Conservation (phyloP, 2,888 invertebrate genomes). For the Sphaerophoria taeniata region DNA sequence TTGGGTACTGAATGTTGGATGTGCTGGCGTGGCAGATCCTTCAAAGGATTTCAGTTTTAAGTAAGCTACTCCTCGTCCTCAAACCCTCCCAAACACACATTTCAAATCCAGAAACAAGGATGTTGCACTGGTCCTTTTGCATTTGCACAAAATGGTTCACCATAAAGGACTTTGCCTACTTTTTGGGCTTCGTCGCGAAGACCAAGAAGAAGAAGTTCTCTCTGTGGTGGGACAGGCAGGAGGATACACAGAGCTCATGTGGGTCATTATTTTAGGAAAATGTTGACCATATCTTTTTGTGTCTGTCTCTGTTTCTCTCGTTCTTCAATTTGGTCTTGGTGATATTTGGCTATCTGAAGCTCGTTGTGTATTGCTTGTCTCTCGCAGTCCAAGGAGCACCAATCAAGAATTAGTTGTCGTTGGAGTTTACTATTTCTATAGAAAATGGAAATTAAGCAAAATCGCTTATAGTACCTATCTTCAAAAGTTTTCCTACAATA, state of each 20-base stretch:
- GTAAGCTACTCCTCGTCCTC: conserved; percentile 22
- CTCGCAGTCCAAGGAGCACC: conserved; percentile 67
- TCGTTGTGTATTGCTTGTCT: conserved; percentile 17
- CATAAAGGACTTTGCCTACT: conserved; percentile 51
- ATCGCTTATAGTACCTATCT: conserved; percentile 49
- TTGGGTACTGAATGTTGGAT: conserved; percentile 30
- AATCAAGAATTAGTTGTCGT: conserved; percentile 72
- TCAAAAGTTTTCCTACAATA: conserved; percentile 37
- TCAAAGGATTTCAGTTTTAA: conserved; percentile 60
- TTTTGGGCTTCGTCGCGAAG: conserved; percentile 60
- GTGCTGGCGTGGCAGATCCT: conserved; percentile 27
- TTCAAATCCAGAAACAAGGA: conserved; percentile 34
- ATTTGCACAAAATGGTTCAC: conserved; percentile 39
- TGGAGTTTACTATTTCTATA: conserved; percentile 54
- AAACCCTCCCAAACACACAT: background rate
- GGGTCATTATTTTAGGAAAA: conserved; percentile 56
- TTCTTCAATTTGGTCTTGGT: background rate
- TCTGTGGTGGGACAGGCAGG: conserved; percentile 1
- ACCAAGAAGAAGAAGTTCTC: conserved; percentile 60
- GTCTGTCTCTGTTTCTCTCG: conserved; percentile 20
- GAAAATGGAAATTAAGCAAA: conserved; percentile 73
- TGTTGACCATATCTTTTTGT: conserved; percentile 55
- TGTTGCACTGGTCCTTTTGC: conserved; percentile 44
- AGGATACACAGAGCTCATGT: conserved; percentile 57
- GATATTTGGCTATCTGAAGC: no score